Base-by-base conservation (phyloP, 2,888 invertebrate genomes). In the Hemaris fuciformis region DNA sequence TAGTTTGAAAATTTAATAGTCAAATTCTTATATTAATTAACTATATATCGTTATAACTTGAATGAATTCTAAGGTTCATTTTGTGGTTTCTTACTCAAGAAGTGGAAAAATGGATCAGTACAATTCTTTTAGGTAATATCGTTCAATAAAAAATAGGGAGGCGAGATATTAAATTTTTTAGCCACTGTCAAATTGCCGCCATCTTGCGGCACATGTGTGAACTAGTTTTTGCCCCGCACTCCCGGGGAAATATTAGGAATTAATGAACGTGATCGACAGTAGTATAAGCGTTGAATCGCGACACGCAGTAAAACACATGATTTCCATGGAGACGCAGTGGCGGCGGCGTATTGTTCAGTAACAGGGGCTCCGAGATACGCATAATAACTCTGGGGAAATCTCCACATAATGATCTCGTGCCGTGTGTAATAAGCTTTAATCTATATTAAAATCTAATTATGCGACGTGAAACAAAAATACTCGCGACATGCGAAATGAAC, bases 361-460 rank as follows among this genome's bases (percentile, higher is more conserved):
- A 27, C 34, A 38, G 13, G 34, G 34, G 34, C 25, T 48, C 27
- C 18, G 53, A 31, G 31, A 53, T 27, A 53, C 27, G 15, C 18
- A 22, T 53, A 53, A 53, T 53, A 53, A 53, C 53, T 53, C 53
- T 18, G 15, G 53, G 53, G 53, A 53, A 53, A 53, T 53, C 53
- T 53, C 53, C 27, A 18, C 31, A 10, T 53, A 53, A 53, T 53
- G 53, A 53, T 31, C 31, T 53, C 53, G 27, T 10, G 53, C 31
- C 27, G 53, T 53, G 31, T 31, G 53, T 53, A 53, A 53, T 53
- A 53, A 53, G 53, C 27, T 53, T 53, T 53, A 53, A 53, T 53
- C 53, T 53, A 53, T 53, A 53, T 53, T 53, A 53, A 53, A 53
- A 53, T 53, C 31, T 53, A 53, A 53, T 53, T 53, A 53, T 53